Base-by-base conservation (phyloP, 2,113 vertebrate genomes). In the Hippocampus mohnikei region DNA sequence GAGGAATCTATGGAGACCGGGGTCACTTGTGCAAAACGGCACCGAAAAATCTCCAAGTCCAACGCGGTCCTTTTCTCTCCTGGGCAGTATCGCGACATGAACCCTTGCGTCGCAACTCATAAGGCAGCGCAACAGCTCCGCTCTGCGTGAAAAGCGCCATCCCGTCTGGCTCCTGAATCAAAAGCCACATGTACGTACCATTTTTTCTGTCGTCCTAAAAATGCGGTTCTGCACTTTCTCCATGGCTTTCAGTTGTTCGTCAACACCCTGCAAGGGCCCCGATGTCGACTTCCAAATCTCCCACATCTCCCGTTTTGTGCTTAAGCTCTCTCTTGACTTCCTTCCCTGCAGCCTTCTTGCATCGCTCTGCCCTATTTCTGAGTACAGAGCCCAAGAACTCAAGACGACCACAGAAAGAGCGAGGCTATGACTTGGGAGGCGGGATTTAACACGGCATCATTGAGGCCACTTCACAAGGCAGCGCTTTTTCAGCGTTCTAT, bases 231-330 rank as follows among this genome's bases (percentile, higher is more conserved):
- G 74, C 3, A 44, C 61, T 68, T 66, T 72, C 42, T 79, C 76
- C 62, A 70, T 40, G 67, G 42, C 70, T 0, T 67, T 76, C 71
- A 79, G 78, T 11, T 73, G 72, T 72, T 56, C 70, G 15, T 61
- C 66, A 46, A 81, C 69, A 77, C 60, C 18, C 64, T 71, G 70
- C 12, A 79, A 78, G 8, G 56, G 21, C 41, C 74, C 75, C 55
- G 76, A 69, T 25, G 73, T 70, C 27, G 76, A 74, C 69, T 50
- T 84, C 75, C 75, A 84, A 61, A 86, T 79, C 15, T 82, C 81
- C 78, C 75, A 83, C 81, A 84, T 87, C 44, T 74, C 41, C 67
- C 46, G 20, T 44, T 33, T 33, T 66, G 15, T 63, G 21, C 2
- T 62, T 41, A 66, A 5, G 25, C 67, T 75, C 20, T 67, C 27